Evolutionary conservation across 2,113 vertebrate species (phyloP).

Genomic region (mouse (Mus musculus)): DNA sequence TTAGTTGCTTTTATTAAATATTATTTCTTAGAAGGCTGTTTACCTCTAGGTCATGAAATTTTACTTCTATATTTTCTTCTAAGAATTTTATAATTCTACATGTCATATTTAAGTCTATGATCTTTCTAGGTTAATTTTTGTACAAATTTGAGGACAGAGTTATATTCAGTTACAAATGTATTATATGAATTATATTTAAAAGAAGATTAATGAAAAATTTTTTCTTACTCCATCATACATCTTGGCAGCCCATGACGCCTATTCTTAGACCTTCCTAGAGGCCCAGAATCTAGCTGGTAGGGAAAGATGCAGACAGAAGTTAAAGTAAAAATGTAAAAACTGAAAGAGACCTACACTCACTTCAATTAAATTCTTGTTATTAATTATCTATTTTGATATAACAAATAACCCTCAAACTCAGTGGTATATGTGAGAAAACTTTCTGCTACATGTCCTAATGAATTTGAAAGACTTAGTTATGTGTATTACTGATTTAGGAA

Average conservation of each 20-base stretch:
- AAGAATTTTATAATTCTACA: not conserved
- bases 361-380: conserved; percentile 1
- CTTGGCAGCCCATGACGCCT: not conserved
- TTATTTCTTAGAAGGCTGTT: not conserved
- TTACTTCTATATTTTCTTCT: conserved; percentile 26
- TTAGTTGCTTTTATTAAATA: not conserved
- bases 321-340: not conserved
- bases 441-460: not conserved
- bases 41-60: not conserved
- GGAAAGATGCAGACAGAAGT: not conserved
- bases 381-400: not conserved
- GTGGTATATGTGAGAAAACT: not conserved
- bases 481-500: not conserved
- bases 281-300: not conserved
- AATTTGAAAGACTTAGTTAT: not conserved
- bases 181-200: not conserved
- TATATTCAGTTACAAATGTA: not conserved
- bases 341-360: not conserved
- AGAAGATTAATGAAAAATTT: not conserved
- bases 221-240: not conserved
- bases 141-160: not conserved
- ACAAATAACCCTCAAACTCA: not conserved
- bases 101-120: conserved; percentile 15
- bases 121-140: conserved; percentile 22
- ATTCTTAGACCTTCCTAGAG: not conserved